Percentiles rank a stretch among this genome's conserved stretches.
phyloP scores from a whole-genome alignment of 64 coral and sea anemone species.

The Porites lutea region DNA sequence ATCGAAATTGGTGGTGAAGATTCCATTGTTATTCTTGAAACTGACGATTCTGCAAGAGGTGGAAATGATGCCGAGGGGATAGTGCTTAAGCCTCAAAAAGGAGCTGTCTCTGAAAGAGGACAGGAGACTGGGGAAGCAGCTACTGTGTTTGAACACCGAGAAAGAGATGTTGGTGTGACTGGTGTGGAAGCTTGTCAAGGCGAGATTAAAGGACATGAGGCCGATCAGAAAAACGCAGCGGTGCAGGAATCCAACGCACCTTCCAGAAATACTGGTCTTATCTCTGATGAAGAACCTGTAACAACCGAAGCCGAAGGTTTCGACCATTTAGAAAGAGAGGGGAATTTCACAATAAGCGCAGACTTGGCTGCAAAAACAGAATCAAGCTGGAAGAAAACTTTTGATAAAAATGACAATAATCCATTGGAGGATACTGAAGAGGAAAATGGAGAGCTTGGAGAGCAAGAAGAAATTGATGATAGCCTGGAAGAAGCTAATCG shows the following conservation, averaged over 20 bases:
- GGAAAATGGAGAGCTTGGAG: neutral
- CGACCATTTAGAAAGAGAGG: neutral
- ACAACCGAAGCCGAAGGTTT: neutral
- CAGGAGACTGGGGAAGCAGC: neutral
- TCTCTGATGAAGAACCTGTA: neutral
- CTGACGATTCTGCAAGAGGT: neutral
- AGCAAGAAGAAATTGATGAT: neutral
- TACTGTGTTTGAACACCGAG: neutral
- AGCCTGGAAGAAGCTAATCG: neutral
- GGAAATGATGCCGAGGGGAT: neutral
- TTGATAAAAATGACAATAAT: neutral
- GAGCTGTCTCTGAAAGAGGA: neutral
- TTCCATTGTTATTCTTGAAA: neutral
- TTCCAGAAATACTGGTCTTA: neutral
- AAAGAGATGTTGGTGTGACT: neutral
- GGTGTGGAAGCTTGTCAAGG: neutral
- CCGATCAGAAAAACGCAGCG: neutral
- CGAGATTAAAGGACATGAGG: neutral
- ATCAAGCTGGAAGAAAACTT: neutral
- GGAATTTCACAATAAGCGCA: neutral
- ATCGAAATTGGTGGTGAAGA: constrained; percentile 6
- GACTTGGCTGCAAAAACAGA: neutral
- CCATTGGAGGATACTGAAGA: neutral
- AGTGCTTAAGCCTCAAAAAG: neutral
- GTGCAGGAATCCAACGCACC: neutral